Base-by-base conservation (phyloP, 2,797 vertebrate species). In the Aldrovandia affinis region DNA sequence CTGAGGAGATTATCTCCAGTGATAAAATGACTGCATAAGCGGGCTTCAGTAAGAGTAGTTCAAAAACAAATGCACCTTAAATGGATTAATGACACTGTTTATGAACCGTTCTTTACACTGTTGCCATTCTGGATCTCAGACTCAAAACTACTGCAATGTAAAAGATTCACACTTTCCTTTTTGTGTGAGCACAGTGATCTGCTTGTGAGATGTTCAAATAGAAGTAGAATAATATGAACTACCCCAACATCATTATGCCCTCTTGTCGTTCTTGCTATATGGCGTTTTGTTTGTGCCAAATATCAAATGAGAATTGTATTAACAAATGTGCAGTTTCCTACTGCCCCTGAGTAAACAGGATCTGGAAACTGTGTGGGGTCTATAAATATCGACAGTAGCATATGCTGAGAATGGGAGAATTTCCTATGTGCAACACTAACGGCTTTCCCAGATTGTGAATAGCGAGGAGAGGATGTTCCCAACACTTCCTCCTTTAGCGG, bases 391-490 rank as follows among this genome's bases (percentile, higher is more conserved):
- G 87, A 47, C 82, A n/a, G 73, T 77, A 44, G 9, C 84, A 86
- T 85, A 87, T 87, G 85, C 82, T 70, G n/a, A 68, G 52, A 85
- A 83, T 87, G 89, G 87, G 44, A 85, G 87, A 54, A 44, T 81
- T 52, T 70, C 78, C 57, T 57, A 61, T 81, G 81, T 77, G 83
- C 54, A 47, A 44, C 65, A 47, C 28, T 28, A 52, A 78, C 80
- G 81, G 63, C 77, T 77, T 70, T 83, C 84, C 85, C 90, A 86
- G 54, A 80, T 88, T 92, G 88, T 85, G 89, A 87, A 93, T 91
- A 93, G 91, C 91, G 88, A 86, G 85, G 82, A 83, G 87, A 94
- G 91, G 91, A 93, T 93, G 90, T 93, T 91, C 89, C 81, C 82
- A 89, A 90, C 81, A 87, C 89, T 92, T 93, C 91, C 89, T 91